phyloP scores from a whole-genome alignment of 1,140 invertebrate species.

The Eufriesea mexicana region DNA sequence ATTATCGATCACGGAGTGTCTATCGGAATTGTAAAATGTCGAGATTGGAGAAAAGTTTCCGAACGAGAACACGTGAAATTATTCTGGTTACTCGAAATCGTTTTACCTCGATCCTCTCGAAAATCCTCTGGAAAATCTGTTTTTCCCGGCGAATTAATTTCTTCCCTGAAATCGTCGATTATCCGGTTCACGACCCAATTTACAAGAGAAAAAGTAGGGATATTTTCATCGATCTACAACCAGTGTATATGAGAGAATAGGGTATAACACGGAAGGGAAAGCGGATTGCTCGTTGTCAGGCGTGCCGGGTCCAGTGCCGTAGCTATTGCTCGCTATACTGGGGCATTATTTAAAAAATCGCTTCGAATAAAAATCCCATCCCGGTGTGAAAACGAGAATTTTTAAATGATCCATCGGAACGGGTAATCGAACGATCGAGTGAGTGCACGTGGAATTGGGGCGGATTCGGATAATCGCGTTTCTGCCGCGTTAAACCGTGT shows the following conservation, averaged over 20 bases:
- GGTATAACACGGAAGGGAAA: background rate
- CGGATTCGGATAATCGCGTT: conserved; percentile 15
- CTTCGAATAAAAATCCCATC: background rate
- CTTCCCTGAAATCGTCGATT: background rate
- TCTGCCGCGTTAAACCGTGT: background rate
- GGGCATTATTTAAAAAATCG: background rate
- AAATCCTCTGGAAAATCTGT: background rate
- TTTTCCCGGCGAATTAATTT: background rate
- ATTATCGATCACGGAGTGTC: background rate
- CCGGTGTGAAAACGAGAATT: background rate
- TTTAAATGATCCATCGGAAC: background rate
- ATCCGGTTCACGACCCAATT: background rate
- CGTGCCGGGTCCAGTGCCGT: no score
- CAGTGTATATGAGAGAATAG: no score
- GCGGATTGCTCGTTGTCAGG: background rate
- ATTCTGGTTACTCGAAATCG: background rate
- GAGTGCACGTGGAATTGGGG: background rate
- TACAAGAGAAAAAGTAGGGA: background rate
- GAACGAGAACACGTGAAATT: background rate
- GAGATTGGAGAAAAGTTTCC: background rate
- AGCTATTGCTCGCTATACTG: background rate
- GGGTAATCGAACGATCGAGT: background rate
- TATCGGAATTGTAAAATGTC: conserved; percentile 12
- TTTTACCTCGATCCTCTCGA: background rate
- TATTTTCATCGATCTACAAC: background rate